phyloP scores from a whole-genome alignment of 2,888 invertebrate species.

The Sialis lutaria region DNA sequence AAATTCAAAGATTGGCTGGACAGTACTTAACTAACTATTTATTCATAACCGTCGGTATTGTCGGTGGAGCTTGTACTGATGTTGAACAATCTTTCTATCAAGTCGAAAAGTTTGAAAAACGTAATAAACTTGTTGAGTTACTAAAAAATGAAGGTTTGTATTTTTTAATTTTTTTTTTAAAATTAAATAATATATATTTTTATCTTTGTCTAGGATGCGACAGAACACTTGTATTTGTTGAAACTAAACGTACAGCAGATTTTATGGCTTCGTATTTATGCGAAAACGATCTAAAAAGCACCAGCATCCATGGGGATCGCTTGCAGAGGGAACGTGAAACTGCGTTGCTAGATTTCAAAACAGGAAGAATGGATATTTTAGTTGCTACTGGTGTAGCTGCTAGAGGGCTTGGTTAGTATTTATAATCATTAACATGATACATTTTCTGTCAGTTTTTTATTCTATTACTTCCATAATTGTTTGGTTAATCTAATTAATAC shows the following conservation, averaged over 20 bases:
- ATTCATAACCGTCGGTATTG: conserved; percentile 80
- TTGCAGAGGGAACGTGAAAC: conserved; percentile 54
- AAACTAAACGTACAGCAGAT: conserved; percentile 78
- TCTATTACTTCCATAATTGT: background rate
- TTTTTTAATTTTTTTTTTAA: background rate
- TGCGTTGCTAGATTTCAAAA: conserved; percentile 63
- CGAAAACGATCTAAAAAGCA: conserved; percentile 51
- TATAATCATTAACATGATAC: background rate
- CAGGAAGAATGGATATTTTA: conserved; percentile 56
- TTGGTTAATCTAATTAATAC: background rate
- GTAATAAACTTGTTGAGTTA: conserved; percentile 51
- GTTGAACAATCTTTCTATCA: conserved; percentile 65
- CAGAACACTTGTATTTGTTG: conserved; percentile 73
- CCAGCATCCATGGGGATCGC: conserved; percentile 60
- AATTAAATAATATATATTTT: background rate
- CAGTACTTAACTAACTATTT: conserved; percentile 64
- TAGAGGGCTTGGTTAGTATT: conserved; percentile 55
- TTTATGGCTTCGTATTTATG: conserved; percentile 71
- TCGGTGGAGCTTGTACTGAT: conserved; percentile 86
- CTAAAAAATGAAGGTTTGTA: conserved; percentile 34
- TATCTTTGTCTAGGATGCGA: conserved; percentile 10
- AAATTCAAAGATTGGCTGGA: conserved; percentile 59
- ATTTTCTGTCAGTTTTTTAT: background rate
- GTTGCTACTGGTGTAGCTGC: conserved; percentile 94
- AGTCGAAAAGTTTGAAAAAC: conserved; percentile 55